A percentile compares a stretch with the other conserved stretches of the same genome.
Conservation (phyloP, 2,113 vertebrate species). For the Oncorhynchus tshawytscha region DNA sequence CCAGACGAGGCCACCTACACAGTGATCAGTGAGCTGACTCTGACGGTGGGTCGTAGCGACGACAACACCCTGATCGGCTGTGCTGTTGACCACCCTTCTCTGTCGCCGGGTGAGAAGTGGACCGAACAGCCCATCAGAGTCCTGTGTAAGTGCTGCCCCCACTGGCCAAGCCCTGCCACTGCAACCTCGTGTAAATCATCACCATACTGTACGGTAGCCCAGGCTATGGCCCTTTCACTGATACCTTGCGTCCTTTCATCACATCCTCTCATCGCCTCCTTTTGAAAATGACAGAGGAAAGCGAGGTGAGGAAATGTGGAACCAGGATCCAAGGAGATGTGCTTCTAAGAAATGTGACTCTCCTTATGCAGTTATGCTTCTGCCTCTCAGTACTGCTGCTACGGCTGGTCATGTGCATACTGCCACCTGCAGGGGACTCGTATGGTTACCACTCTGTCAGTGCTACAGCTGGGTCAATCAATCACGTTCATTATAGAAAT, state of each 20-base stretch:
- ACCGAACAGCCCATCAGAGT: slow-evolving; percentile 82
- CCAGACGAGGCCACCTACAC: slow-evolving; percentile 83
- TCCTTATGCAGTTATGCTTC: too few relatives aligned
- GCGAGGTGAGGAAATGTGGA: too few relatives aligned
- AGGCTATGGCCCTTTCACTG: too few relatives aligned
- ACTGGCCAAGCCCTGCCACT: slow-evolving; percentile 11
- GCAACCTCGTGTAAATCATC: neutral
- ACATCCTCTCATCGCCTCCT: too few relatives aligned
- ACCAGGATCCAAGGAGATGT: too few relatives aligned
- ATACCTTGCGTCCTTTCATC: too few relatives aligned
- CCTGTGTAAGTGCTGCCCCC: slow-evolving; percentile 79
- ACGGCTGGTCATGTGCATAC: slow-evolving; percentile 18
- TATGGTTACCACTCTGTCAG: neutral
- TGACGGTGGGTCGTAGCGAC: slow-evolving; percentile 81
- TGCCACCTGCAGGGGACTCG: slow-evolving; percentile 53
- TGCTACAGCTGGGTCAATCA: too few relatives aligned
- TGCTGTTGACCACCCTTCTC: slow-evolving; percentile 83
- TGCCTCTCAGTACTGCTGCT: too few relatives aligned
- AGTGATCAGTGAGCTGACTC: slow-evolving; percentile 83
- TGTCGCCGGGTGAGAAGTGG: slow-evolving; percentile 78
- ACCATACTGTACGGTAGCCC: too few relatives aligned
- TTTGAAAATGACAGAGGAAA: too few relatives aligned
- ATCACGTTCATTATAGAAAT: too few relatives aligned
- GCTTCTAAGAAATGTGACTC: too few relatives aligned
- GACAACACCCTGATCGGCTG: slow-evolving; percentile 83